Conservation (phyloP, 2,888 invertebrate genomes). For the Diarsia rubi region DNA sequence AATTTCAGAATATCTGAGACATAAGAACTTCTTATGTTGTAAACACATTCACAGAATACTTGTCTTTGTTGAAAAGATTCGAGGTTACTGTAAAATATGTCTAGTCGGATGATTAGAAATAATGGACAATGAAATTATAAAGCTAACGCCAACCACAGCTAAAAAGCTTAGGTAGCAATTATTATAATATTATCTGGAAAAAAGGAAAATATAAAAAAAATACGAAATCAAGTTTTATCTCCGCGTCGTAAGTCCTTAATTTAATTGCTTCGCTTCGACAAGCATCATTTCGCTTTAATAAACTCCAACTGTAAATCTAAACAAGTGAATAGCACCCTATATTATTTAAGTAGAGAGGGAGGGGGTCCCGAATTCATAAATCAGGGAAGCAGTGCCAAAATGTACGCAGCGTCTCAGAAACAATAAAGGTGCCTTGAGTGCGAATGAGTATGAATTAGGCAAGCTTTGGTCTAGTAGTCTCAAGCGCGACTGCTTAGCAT, state of each 20-base stretch:
- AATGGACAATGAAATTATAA: slow-evolving; percentile 3
- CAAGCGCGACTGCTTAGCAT: too few relatives aligned
- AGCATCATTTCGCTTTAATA: slow-evolving; percentile 30
- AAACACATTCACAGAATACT: not conserved
- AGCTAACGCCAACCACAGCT: not conserved
- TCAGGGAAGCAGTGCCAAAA: slow-evolving; percentile 41
- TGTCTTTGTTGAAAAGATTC: not conserved
- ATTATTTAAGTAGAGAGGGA: slow-evolving; percentile 35
- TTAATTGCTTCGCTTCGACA: slow-evolving; percentile 47
- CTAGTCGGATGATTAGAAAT: too few relatives aligned
- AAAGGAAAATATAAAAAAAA: slow-evolving; percentile 7
- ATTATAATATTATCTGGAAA: slow-evolving; percentile 2
- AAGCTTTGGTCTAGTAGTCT: not conserved
- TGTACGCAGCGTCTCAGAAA: slow-evolving; percentile 35
- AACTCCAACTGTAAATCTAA: slow-evolving; percentile 25
- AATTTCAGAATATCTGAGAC: slow-evolving; percentile 4
- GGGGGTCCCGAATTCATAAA: slow-evolving; percentile 42
- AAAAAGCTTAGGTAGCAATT: slow-evolving; percentile 4
- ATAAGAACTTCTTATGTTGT: not conserved
- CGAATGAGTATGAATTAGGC: slow-evolving; percentile 24
- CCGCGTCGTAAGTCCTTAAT: slow-evolving; percentile 16
- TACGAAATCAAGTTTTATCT: slow-evolving; percentile 9
- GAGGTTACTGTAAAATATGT: not conserved
- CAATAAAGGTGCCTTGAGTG: slow-evolving; percentile 35
- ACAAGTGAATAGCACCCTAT: slow-evolving; percentile 22